Evolutionary conservation across 2,797 vertebrate species (phyloP).

Genomic region (Schizopygopsis pylzovi): DNA sequence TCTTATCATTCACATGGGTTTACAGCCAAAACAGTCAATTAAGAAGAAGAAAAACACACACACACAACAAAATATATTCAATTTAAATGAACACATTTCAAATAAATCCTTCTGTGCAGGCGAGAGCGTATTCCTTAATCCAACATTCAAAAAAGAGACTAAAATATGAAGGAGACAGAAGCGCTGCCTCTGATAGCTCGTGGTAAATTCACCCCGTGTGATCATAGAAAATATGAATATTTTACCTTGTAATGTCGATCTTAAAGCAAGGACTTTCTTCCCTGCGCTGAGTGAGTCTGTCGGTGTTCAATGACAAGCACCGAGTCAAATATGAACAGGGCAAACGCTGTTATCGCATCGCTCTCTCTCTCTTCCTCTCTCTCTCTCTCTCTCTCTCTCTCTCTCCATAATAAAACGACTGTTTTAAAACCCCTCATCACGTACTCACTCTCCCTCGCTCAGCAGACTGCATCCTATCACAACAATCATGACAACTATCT

Average conservation of each 20-base stretch:
- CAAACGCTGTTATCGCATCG: conserved; percentile 66
- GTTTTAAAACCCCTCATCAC: conserved; percentile 66
- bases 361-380: conserved; percentile 51
- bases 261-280: conserved; percentile 69
- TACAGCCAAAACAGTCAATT: neutral
- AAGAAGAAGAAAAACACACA: neutral
- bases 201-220: conserved; percentile 19
- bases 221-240: neutral
- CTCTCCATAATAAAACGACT: conserved; percentile 59
- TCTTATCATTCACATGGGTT: neutral
- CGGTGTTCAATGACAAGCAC: conserved; percentile 70
- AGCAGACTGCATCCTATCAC: conserved; percentile 49
- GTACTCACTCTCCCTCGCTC: conserved; percentile 45
- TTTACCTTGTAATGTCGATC: conserved; percentile 71
- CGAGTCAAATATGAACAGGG: conserved; percentile 73
- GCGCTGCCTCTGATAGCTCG: conserved; percentile 45
- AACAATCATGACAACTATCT: conserved; percentile 58
- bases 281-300: conserved; percentile 61
- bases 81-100: neutral
- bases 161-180: conserved; percentile 28
- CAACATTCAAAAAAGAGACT: conserved; percentile 5
- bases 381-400: conserved; percentile 38
- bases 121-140: conserved; percentile 9
- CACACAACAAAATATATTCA: too few species aligned
- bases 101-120: neutral